These are phyloP conservation scores for Athrips mouffetella DNA, from an alignment of 2,888 invertebrate species.

Conservation along the genomic window DNA sequence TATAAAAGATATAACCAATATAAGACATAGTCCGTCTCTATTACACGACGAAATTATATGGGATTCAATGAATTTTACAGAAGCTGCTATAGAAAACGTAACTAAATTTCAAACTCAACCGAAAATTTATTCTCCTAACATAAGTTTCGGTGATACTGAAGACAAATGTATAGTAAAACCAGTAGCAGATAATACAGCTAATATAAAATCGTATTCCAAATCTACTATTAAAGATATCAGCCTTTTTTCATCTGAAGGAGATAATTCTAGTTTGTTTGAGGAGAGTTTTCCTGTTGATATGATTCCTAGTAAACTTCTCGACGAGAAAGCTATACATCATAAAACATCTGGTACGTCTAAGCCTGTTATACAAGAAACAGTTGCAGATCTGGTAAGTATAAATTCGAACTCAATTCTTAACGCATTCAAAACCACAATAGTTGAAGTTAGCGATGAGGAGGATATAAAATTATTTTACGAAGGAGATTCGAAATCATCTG, in stretches of 20 bases:
- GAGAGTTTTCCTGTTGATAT: slow-evolving; percentile 77
- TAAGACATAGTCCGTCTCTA: slow-evolving; percentile 16
- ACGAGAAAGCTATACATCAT: slow-evolving; percentile 39
- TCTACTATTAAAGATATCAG: slow-evolving; percentile 53
- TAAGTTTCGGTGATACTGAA: slow-evolving; percentile 53
- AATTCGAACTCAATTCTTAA: slow-evolving; percentile 51
- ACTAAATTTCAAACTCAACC: slow-evolving; percentile 43
- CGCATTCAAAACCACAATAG: slow-evolving; percentile 49
- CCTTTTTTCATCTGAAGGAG: slow-evolving; percentile 66
- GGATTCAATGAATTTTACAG: slow-evolving; percentile 62
- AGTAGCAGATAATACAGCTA: slow-evolving; percentile 16
- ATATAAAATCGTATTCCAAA: slow-evolving; percentile 31
- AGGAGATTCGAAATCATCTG: slow-evolving; percentile 37
- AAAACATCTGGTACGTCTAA: slow-evolving; percentile 22
- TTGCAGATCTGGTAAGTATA: slow-evolving; percentile 34
- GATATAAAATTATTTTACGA: slow-evolving; percentile 63
- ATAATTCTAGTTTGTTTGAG: slow-evolving; percentile 77
- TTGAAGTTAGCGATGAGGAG: slow-evolving; percentile 47
- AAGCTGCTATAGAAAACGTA: slow-evolving; percentile 47
- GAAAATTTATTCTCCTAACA: slow-evolving; percentile 55
- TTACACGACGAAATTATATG: slow-evolving; percentile 51
- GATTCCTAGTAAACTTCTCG: slow-evolving; percentile 66
- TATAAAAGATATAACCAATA: neutral
- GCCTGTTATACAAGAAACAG: slow-evolving; percentile 27
- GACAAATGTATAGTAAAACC: slow-evolving; percentile 27